Evolutionary conservation across 2,113 vertebrate genomes (phyloP).

Genomic region (Elephas maximus): DNA sequence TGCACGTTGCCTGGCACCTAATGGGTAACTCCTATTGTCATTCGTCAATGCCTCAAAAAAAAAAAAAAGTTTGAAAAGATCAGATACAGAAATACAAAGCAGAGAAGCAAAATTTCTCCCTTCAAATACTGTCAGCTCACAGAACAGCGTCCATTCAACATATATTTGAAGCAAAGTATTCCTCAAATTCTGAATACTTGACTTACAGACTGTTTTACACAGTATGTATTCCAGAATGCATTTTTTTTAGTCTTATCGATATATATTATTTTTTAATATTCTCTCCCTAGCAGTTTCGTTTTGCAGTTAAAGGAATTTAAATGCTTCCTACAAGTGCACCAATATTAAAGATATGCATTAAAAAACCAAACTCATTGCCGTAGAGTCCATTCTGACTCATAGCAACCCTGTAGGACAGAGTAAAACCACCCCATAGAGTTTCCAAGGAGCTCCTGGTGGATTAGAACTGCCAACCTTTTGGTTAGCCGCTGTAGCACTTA

Average conservation of each 20-base stretch:
- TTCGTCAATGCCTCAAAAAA: background rate
- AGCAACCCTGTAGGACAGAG: no score
- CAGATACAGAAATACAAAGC: background rate
- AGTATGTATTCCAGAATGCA: background rate
- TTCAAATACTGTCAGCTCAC: background rate
- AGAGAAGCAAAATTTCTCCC: background rate
- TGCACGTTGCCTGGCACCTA: background rate
- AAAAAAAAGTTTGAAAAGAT: constrained; percentile 42
- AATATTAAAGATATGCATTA: background rate
- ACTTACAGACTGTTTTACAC: background rate
- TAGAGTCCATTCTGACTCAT: no score
- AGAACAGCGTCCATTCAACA: background rate
- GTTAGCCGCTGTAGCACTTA: no score
- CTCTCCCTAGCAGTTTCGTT: background rate
- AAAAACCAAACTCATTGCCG: no score
- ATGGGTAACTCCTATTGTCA: background rate
- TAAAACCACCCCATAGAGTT: no score
- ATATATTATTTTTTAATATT: background rate
- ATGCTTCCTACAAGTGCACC: background rate
- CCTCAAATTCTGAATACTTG: constrained; percentile 16
- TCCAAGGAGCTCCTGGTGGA: no score
- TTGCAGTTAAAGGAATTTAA: constrained; percentile 4
- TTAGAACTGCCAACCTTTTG: no score
- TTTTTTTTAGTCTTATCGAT: constrained; percentile 1
- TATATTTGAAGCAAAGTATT: background rate